Evolutionary conservation across 2,888 invertebrate species (phyloP), one percentile per base, ranked within the genome.

Genomic region (Sipha maydis): DNA sequence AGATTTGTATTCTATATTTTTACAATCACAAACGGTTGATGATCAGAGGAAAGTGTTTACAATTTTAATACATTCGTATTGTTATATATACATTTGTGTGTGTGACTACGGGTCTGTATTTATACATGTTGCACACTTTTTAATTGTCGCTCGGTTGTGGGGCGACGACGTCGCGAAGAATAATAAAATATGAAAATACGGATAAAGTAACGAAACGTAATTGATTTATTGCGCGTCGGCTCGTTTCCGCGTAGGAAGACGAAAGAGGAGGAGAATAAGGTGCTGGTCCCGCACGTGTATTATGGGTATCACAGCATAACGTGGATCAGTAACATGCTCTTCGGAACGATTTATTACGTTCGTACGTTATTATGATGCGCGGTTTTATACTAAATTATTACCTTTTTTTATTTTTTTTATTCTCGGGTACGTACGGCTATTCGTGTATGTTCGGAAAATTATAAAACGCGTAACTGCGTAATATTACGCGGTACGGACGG

Each of bases 331-430:
- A 9, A 38, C 41, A 34, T 38, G 61, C 38, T 34, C 61, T 79
- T 56, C 79, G 61, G 56, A 78, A 79, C 79, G 79, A 79, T 79
- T 79, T 79, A 79, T 79, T 79, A 25, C 78, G 78, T n/a, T 69
- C n/a, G 34, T 25, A 61, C 3, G 0, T 56, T 19, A 9, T 3
- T 17, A 56, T 61, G 21, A 61, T 7, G 21, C 61, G 61, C 25
- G 48, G 5, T 8, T 25, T 61, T 61, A 9, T 25, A 25, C 21
- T 61, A 21, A 21, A 61, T 61, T 25, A 61, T 61, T 61, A 61
- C 21, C 21, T 61, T 41, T 21, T 48, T 9, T 48, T 48, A 48
- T 9, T 9, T 14, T 0, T 14, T 14, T 1, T 48, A 14, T 3
- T 14, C 14, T 2, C 21, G 61, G 21, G 25, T 7, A 25, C 61